Base-by-base conservation (phyloP, 2,888 invertebrate genomes). In the Epinotia nisella region DNA sequence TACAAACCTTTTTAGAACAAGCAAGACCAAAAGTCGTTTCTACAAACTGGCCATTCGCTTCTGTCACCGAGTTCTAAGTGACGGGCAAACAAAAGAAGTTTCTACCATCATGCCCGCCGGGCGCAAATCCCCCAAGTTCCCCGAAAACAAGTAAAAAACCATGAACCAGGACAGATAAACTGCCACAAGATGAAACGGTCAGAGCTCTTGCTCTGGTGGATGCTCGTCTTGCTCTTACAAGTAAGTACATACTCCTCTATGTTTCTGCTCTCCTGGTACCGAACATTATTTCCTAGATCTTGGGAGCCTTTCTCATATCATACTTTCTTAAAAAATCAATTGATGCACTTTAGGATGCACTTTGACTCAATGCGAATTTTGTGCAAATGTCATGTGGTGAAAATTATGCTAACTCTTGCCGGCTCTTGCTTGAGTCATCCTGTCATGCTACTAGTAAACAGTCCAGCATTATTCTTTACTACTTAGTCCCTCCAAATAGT, bases 211-310 rank as follows among this genome's bases (percentile, higher is more conserved):
- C 75, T 90, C 75, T 91, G 90, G 88, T 85, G 85, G 81, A 81
- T 91, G 9, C 77, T 91, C 45, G 83, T 81, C 83, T 77, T 92
- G 35, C 82, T 92, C 0, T 75, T 91, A 69, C 91, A 92, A 91
- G 91, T 91, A 77, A 11, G 74, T 39, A 35, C 29, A 75, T 21
- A 5, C 21, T 29, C 56, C 24, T 49, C n/a, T 49, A 7, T 49
- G 49, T 49, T 49, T n/a, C 49, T 49, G n/a, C 49, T 1, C n/a
- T 1, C 49, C 49, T 49, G 4, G 41, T 13, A 35, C 13, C 13
- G 13, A 41, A 11, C 3, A 13, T 11, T 13, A 11, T 13, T 41
- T 11, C 11, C 41, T 41, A 41, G 41, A 41, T 41, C 2, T 11
- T 41, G 13, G 41, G n/a, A n/a, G n/a, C 15, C 11, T 13, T 41